Evolutionary conservation across 2,888 invertebrate genomes (phyloP).

Genomic region (Tenodera sinensis): DNA sequence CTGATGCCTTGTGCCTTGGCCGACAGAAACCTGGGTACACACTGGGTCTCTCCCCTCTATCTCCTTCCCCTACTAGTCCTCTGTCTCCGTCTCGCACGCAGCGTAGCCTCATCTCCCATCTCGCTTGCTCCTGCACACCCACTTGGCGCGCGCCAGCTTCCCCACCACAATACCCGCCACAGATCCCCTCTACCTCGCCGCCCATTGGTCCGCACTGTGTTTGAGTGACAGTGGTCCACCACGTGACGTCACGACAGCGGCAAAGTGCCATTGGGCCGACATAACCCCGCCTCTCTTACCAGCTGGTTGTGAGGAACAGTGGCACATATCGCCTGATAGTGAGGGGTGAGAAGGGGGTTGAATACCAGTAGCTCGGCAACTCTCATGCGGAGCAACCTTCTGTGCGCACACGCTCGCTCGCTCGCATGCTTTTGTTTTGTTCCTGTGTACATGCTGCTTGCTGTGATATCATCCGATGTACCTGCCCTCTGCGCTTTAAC

Average conservation of each 20-base stretch:
- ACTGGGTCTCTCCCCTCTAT: not conserved
- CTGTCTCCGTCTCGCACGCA: constrained; percentile 41
- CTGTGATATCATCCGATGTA: not conserved
- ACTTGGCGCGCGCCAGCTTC: not conserved
- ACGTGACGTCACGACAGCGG: not conserved
- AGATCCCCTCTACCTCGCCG: not conserved
- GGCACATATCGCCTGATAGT: not conserved
- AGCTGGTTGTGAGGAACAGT: constrained; percentile 10
- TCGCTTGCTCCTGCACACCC: constrained; percentile 38
- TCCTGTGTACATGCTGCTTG: not conserved
- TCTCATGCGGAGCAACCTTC: not conserved
- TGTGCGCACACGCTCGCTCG: not conserved
- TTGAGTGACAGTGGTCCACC: constrained; percentile 9
- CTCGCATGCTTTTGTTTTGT: not conserved
- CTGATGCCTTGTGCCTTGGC: constrained; percentile 25
- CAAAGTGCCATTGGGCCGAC: not conserved
- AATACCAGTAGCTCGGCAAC: constrained; percentile 6
- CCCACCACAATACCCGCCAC: not conserved
- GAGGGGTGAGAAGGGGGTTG: not conserved
- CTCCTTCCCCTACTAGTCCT: not conserved
- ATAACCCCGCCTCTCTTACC: constrained; percentile 3
- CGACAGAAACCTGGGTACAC: constrained; percentile 8
- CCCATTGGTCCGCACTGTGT: not conserved
- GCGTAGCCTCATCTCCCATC: constrained; percentile 44
- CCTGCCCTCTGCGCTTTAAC: too few relatives aligned